Base-by-base conservation (phyloP, 2,113 vertebrate genomes). In the Anoura caudifer region DNA sequence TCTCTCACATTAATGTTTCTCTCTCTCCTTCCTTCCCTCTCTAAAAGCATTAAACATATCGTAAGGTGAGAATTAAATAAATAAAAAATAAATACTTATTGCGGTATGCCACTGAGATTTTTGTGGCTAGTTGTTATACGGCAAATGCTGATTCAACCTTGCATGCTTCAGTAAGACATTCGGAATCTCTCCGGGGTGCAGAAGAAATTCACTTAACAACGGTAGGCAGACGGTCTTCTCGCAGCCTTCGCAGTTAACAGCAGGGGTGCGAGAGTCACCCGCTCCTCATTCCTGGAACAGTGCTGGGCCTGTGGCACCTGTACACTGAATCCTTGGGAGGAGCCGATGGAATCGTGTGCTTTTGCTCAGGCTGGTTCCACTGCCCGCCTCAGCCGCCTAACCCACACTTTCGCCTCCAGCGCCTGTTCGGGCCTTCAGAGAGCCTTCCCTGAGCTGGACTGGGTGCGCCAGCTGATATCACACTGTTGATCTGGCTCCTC, bases 261-360 rank as follows among this genome's bases (percentile, higher is more conserved):
- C 47, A 38, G 33, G 72, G 45, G 5, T 12, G 56, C 4, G 83
- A 95, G 67, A 59, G 24, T 6, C 36, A 47, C 19, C 31, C 33
- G 9, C n/a, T 16, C 1, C 50, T 47, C 38, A 7, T 28, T 24
- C 17, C 72, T 45, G 63, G 41, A 50, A 45, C 56, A 5, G n/a
- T 7, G 52, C 5, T 50, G 17, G 61, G 13, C 28, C 10, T 0
- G 0, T 7, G 56, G 61, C 63, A n/a, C 4, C 33, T 4, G 24
- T 19, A 50, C 1, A 33, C n/a, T 19, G 82, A 65, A 36, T 45
- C 52, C 67, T 54, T 15, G 5, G 19, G 43, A 54, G 38, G 4
- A 17, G 6, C 41, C 33, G 72, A 81, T 7, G 26, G 9, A 75
- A 77, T 14, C 0, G 3, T 3, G 19, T 33, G 10, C 33, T 56